phyloP scores from a whole-genome alignment of 2,888 invertebrate genomes.

The Brachyopa scutellaris region DNA sequence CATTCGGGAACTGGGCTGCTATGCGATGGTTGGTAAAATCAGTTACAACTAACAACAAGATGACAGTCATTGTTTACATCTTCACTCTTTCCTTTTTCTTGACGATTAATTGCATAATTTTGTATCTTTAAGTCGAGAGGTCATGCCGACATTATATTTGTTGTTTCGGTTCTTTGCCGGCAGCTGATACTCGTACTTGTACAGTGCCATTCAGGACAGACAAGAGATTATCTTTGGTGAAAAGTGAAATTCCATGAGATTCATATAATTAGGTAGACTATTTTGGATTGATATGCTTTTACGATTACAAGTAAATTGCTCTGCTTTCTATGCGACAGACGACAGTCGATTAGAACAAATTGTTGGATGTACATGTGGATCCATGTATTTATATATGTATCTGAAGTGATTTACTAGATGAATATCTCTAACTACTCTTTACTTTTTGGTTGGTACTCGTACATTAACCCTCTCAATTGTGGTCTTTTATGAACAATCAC shows the following conservation, averaged over 20 bases:
- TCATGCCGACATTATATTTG: neutral
- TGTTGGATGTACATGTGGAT: too few species aligned
- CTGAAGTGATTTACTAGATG: too few species aligned
- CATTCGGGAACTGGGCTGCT: too few species aligned
- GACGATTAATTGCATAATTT: conserved; percentile 18
- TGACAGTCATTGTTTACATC: neutral
- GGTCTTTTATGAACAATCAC: conserved; percentile 75
- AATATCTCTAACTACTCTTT: too few species aligned
- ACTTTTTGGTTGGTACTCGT: conserved; percentile 33
- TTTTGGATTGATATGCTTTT: neutral
- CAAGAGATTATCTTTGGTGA: conserved; percentile 5
- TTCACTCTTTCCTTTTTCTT: neutral
- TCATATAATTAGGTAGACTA: neutral
- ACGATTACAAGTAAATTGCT: neutral
- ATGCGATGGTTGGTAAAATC: conserved; percentile 6
- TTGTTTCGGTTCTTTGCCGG: neutral
- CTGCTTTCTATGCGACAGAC: too few species aligned
- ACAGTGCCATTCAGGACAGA: neutral
- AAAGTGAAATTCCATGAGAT: conserved; percentile 26
- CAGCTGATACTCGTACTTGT: too few species aligned
- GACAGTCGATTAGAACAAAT: too few species aligned
- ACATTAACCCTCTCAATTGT: conserved; percentile 64
- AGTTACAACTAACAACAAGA: neutral
- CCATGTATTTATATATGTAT: too few species aligned
- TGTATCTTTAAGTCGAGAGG: neutral